phyloP scores from a whole-genome alignment of 2,888 invertebrate genomes.

The Melieria picta region DNA sequence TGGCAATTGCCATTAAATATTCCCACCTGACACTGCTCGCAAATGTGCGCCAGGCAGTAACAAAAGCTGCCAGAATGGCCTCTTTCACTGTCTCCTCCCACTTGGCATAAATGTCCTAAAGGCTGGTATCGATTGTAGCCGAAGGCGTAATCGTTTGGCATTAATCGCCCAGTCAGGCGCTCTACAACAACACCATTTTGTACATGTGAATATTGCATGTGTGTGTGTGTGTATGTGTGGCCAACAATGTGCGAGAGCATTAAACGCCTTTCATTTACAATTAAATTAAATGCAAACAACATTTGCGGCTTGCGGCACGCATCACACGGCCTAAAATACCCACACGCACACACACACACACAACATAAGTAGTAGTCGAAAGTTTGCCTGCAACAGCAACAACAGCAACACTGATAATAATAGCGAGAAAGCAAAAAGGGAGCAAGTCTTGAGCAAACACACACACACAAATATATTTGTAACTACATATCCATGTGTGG shows the following conservation, averaged over 20 bases:
- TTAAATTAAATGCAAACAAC: slow-evolving; percentile 45
- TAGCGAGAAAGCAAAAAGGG: background rate
- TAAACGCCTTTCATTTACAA: slow-evolving; percentile 59
- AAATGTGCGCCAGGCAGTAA: no score
- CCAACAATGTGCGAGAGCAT: slow-evolving; percentile 32
- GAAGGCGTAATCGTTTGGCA: slow-evolving; percentile 8
- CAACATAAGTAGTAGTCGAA: background rate
- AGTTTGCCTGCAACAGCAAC: background rate
- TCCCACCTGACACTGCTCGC: no score
- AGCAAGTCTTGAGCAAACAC: background rate
- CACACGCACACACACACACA: no score
- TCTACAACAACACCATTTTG: background rate
- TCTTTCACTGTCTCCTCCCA: no score
- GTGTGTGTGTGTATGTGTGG: background rate
- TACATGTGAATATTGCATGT: background rate
- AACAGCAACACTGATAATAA: background rate
- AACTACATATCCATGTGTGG: no score
- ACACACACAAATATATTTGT: background rate
- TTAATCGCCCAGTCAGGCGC: background rate
- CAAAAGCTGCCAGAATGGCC: no score
- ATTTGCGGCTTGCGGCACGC: slow-evolving; percentile 25
- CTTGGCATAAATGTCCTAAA: no score
- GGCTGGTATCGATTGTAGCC: background rate
- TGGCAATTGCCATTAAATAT: no score
- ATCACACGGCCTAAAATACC: slow-evolving; percentile 1